Base-by-base conservation (phyloP, 2,113 vertebrate species). In the Solea solea region DNA sequence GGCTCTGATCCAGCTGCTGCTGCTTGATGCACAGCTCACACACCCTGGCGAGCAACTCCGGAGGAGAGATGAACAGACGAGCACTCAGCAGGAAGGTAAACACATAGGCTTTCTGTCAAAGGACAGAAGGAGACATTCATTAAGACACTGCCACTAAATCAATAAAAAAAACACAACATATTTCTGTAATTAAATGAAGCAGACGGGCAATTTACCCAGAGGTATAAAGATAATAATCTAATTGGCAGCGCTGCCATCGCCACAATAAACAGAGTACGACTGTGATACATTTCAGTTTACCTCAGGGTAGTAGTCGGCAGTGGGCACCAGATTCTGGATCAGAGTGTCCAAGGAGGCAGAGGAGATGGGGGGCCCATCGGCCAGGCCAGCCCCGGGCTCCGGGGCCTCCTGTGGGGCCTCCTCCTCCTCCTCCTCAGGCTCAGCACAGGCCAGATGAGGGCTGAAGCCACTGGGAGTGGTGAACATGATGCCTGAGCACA, bases 21-120 rank as follows among this genome's bases (percentile, higher is more conserved):
- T 97, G 96, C 71, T 96, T 94, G 52, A 96, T 94, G 91, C 96
- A 97, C 88, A 95, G 93, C 91, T 95, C 94, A 82, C 96, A 97
- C 71, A 97, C 94, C 1, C 92, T 91, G 74, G 95, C 94, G 86
- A 97, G 89, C 84, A 97, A 94, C 85, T 97, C 96, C 57, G 89
- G 90, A 56, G 96, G 96, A 74, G 96, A 89, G 1, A 97, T 97
- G 94, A 97, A 97, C 85, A 97, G 95, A 63, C 95, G 95, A 25
- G 95, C 95, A 61, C 96, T 97, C 92, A 97, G 95, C 87, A 96
- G 93, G 91, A 96, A 97, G 84, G 95, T 96, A 82, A 97, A 97
- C 89, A 97, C 95, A 49, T 96, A 97, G 83, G 95, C 95, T 94
- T 97, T 96, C 96, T 97, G 89, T 16, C 40, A 85, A 80, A 66